Percentiles rank a stretch among this genome's conserved stretches.
These are phyloP conservation scores for Autographa pulchrina DNA, from an alignment of 2,888 invertebrate species.

Conservation along the genomic window DNA sequence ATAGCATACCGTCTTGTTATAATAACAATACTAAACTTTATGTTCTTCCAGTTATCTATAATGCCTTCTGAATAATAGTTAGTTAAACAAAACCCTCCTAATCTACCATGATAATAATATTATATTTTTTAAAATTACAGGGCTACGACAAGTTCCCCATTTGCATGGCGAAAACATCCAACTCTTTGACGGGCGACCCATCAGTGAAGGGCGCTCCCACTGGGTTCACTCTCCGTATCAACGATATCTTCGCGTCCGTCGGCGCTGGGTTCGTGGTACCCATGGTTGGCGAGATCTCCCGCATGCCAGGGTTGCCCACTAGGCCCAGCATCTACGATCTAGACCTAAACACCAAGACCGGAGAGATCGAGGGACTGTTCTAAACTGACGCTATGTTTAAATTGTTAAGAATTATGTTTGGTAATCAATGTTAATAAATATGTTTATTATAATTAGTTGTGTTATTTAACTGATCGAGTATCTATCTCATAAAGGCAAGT, in stretches of 20 bases:
- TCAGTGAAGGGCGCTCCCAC: slow-evolving; percentile 97
- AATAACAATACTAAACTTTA: too few relatives aligned
- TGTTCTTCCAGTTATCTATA: too few relatives aligned
- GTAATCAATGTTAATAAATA: slow-evolving; percentile 51
- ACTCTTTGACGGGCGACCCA: slow-evolving; percentile 97
- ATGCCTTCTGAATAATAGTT: too few relatives aligned
- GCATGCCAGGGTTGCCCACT: slow-evolving; percentile 99
- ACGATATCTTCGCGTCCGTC: slow-evolving; percentile 96
- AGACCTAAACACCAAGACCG: slow-evolving; percentile 96
- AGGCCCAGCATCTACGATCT: slow-evolving; percentile 99
- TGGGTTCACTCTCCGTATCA: slow-evolving; percentile 95
- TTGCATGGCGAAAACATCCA: slow-evolving; percentile 99
- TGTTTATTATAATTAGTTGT: slow-evolving; percentile 23
- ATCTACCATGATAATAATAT: too few relatives aligned
- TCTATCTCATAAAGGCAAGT: too few relatives aligned
- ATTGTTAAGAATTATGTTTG: slow-evolving; percentile 41
- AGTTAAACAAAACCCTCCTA: too few relatives aligned
- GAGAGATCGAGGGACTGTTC: slow-evolving; percentile 98
- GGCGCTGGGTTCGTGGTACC: slow-evolving; percentile 99
- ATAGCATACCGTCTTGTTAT: too few relatives aligned
- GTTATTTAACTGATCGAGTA: neutral
- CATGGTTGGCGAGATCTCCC: slow-evolving; percentile 97
- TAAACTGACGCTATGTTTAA: slow-evolving; percentile 72
- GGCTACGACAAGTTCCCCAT: slow-evolving; percentile 96
- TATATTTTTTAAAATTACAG: slow-evolving; percentile 76